A percentile compares a stretch with the other conserved stretches of the same genome.
Conservation (phyloP, 2,888 invertebrate genomes). For the Amiota communis region DNA sequence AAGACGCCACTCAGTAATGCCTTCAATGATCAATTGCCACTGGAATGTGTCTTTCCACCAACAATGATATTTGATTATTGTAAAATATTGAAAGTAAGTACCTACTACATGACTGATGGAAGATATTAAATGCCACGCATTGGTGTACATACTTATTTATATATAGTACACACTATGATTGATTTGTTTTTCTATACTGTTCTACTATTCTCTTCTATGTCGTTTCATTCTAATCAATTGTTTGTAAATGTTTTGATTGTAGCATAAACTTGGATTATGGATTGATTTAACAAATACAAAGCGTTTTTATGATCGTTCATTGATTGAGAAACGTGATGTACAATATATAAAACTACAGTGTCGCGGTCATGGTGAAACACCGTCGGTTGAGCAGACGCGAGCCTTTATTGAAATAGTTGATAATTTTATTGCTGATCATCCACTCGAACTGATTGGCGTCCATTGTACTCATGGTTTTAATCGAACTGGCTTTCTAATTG, state of each 20-base stretch:
- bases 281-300: conserved; percentile 96
- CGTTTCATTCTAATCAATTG: background rate
- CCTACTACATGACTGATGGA: too few relatives aligned
- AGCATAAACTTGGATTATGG: conserved; percentile 94
- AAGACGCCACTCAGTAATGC: conserved; percentile 87
- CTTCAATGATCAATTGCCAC: conserved; percentile 89
- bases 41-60: conserved; percentile 87
- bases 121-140: background rate
- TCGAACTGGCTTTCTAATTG: conserved; percentile 95
- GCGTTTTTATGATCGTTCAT: conserved; percentile 90
- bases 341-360: conserved; percentile 92
- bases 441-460: conserved; percentile 82
- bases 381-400: conserved; percentile 86
- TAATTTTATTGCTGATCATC: conserved; percentile 85
- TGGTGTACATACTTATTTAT: background rate
- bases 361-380: conserved; percentile 94
- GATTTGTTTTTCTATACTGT: background rate
- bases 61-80: conserved; percentile 89
- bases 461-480: conserved; percentile 99
- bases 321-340: conserved; percentile 83
- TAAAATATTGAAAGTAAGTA: conserved; percentile 82
- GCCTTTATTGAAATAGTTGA: conserved; percentile 88
- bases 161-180: background rate
- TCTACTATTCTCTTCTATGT: background rate
- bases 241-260: too few relatives aligned